These are phyloP conservation scores for Sturmia bella DNA, from an alignment of 2,888 invertebrate species.

Conservation along the genomic window DNA sequence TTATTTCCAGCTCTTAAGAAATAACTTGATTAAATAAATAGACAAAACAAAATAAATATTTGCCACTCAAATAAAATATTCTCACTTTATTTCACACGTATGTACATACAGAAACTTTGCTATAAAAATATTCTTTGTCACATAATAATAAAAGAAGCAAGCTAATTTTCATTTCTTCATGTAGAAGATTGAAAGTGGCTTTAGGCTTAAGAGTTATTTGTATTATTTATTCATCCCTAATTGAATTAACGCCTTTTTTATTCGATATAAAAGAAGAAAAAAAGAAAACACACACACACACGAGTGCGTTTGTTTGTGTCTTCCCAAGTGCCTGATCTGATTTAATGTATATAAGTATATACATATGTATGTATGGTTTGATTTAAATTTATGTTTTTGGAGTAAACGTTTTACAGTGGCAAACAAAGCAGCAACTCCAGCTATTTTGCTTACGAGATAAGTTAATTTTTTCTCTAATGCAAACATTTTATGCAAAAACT, in stretches of 20 bases:
- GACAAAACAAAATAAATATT: constrained; percentile 13
- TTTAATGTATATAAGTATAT: too few relatives aligned
- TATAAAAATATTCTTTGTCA: background rate
- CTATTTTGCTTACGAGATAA: too few relatives aligned
- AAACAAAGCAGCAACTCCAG: background rate
- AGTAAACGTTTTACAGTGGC: background rate
- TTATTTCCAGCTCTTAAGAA: too few relatives aligned
- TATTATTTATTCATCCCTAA: constrained; percentile 57
- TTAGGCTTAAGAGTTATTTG: constrained; percentile 43
- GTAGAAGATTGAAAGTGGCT: constrained; percentile 41
- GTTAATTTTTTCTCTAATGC: too few relatives aligned
- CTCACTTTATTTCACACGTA: constrained; percentile 8
- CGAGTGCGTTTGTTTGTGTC: background rate
- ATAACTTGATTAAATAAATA: background rate
- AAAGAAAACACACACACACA: background rate
- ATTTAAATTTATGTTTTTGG: background rate
- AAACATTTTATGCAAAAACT: too few relatives aligned
- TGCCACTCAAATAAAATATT: background rate
- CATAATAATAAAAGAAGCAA: constrained; percentile 24
- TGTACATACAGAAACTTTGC: background rate
- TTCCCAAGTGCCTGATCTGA: constrained; percentile 28
- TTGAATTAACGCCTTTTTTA: constrained; percentile 66
- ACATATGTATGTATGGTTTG: constrained; percentile 23
- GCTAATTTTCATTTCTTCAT: constrained; percentile 18
- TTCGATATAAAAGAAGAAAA: background rate